Evolutionary conservation across 1,140 invertebrate genomes (phyloP).

Genomic region (Tetranychus urticae): DNA sequence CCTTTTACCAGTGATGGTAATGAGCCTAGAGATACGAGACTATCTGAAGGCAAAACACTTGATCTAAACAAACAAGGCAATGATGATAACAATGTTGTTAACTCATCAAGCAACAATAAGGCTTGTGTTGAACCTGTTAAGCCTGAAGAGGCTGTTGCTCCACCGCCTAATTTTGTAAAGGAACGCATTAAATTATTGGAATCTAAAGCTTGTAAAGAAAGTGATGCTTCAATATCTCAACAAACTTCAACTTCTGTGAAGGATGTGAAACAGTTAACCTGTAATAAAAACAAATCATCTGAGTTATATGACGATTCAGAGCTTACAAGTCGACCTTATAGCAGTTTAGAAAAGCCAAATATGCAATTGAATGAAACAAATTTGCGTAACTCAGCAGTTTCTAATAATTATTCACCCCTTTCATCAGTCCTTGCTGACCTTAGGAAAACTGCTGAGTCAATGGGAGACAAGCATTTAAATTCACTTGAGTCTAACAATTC

Average conservation of each 20-base stretch:
- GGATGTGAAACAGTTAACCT: too few relatives aligned
- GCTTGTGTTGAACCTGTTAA: neutral
- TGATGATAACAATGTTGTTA: neutral
- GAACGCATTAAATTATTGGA: slow-evolving; percentile 28
- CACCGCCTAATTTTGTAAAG: slow-evolving; percentile 26
- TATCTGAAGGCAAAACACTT: neutral
- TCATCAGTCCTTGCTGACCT: slow-evolving; percentile 12
- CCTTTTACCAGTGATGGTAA: neutral
- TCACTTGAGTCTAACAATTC: too few relatives aligned
- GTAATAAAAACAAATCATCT: too few relatives aligned
- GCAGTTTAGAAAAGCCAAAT: too few relatives aligned
- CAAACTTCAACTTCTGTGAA: too few relatives aligned
- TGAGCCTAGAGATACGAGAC: neutral
- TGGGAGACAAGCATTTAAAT: too few relatives aligned
- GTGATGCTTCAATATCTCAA: too few relatives aligned
- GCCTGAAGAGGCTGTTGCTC: slow-evolving; percentile 11
- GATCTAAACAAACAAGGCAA: neutral
- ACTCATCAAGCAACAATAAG: neutral
- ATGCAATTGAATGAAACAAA: too few relatives aligned
- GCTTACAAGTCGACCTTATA: too few relatives aligned
- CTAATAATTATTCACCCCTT: slow-evolving; percentile 9
- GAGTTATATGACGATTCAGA: too few relatives aligned
- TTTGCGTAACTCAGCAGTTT: slow-evolving; percentile 3
- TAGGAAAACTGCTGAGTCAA: slow-evolving; percentile 11
- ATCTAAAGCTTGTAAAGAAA: slow-evolving; percentile 5